Base-by-base conservation (phyloP, 1,140 invertebrate genomes). In the Heliconius nattereri region DNA sequence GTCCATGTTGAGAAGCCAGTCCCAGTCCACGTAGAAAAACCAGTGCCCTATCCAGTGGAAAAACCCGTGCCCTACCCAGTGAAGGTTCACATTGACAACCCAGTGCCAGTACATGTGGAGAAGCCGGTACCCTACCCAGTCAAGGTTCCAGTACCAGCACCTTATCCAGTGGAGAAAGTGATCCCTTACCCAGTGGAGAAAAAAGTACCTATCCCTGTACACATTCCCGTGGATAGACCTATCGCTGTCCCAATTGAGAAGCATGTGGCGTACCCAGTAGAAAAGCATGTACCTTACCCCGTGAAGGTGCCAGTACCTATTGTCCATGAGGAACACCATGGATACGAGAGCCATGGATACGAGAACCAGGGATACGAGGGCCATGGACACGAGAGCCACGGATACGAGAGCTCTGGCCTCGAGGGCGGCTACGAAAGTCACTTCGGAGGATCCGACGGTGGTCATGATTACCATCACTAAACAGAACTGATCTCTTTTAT, bases 41-140 rank as follows among this genome's bases (percentile, higher is more conserved):
- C 94, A 78, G 95, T 96, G 76, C 96, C 96, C 19, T 96, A 96
- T 86, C 95, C 96, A 83, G 96, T 96, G 16, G 95, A 96, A 83
- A 96, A 96, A 84, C 91, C 92, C 54, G 94, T 96, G 77, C 95
- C 95, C 35, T 95, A 96, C 83, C 95, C 95, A 78, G 96, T 97
- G 32, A 95, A 96, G 91, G 95, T 96, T 19, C 92, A 84, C 83
- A 95, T 95, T 75, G 96, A 96, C 81, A 95, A 95, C 78, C 96
- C 96, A 71, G 95, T 96, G 72, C 96, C 95, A 76, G 95, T 95
- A 7, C 95, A 94, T 76, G 95, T 96, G 26, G 95, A 95, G 49
- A 95, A 95, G 79, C 95, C 95, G 66, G 95, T 96, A 82, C 95
- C 95, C 19, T 95, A 95, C 80, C 93, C 88, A 32, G 94, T 95